phyloP scores from a whole-genome alignment of 2,888 invertebrate species.

The Cerceris rybyensis region DNA sequence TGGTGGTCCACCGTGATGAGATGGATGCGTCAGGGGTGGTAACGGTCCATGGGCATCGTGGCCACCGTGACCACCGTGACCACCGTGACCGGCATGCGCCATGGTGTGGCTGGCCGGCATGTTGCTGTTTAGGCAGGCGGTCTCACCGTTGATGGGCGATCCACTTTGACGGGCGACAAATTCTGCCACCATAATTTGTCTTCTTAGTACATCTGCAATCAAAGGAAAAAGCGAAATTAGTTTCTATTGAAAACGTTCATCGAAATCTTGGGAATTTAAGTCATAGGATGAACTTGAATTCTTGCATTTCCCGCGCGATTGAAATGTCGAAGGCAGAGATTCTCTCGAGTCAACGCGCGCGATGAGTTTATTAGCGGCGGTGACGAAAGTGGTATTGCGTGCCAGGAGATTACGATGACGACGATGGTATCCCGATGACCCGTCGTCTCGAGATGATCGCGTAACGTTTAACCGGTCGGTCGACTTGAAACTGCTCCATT shows the following conservation, averaged over 20 bases:
- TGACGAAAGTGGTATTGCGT: conserved; percentile 42
- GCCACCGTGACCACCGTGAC: conserved; percentile 51
- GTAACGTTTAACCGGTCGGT: conserved; percentile 10
- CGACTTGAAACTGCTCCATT: background rate
- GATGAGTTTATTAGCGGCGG: conserved; percentile 48
- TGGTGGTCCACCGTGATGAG: conserved; percentile 71
- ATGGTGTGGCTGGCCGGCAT: conserved; percentile 80
- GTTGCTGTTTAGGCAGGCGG: conserved; percentile 84
- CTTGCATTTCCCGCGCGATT: conserved; percentile 9
- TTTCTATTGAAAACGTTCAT: too few species aligned
- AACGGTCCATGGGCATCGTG: conserved; percentile 78
- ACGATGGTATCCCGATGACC: conserved; percentile 9
- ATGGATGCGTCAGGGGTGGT: conserved; percentile 76
- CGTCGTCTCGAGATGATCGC: conserved; percentile 13
- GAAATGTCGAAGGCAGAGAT: conserved; percentile 21
- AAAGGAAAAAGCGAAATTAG: background rate
- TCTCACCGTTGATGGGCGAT: conserved; percentile 88
- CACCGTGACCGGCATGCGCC: conserved; percentile 77
- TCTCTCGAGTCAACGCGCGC: conserved; percentile 24
- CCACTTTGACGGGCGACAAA: conserved; percentile 89
- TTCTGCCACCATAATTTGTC: conserved; percentile 92
- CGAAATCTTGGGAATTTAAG: background rate
- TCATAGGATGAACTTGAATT: background rate
- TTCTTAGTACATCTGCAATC: conserved; percentile 80
- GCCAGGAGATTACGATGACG: conserved; percentile 38